Evolutionary conservation across 2,888 invertebrate species (phyloP).

Genomic region (Melanargia galathea): DNA sequence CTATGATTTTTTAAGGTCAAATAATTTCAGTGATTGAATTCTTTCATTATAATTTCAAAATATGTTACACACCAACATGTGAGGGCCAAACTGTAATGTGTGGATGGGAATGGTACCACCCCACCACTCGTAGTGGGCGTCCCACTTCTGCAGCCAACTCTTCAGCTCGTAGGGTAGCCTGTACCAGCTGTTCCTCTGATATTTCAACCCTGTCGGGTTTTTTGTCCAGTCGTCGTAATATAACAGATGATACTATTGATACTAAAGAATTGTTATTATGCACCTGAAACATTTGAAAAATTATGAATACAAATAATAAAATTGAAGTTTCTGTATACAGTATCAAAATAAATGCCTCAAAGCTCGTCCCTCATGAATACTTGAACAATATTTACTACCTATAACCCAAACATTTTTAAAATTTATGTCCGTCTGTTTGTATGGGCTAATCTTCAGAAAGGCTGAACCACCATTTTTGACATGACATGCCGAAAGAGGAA

Average conservation of each 20-base stretch:
- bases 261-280: conserved; percentile 83
- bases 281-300: conserved; percentile 72
- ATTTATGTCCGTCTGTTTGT: neutral
- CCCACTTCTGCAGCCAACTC: conserved; percentile 83
- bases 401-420: too few species aligned
- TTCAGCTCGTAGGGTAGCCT: conserved; percentile 86
- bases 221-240: conserved; percentile 89
- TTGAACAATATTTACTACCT: too few species aligned
- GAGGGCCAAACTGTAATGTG: conserved; percentile 95
- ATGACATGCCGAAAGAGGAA: too few species aligned
- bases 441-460: too few species aligned
- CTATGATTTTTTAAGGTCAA: too few species aligned
- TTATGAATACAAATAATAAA: neutral
- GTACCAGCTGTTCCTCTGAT: conserved; percentile 90
- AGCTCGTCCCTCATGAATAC: too few species aligned
- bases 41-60: neutral
- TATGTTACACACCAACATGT: conserved; percentile 86
- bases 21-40: too few species aligned
- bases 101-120: conserved; percentile 96
- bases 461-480: too few species aligned
- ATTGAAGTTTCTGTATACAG: too few species aligned
- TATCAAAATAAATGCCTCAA: too few species aligned
- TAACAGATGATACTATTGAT: conserved; percentile 88
- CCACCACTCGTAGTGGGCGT: conserved; percentile 88
- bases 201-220: conserved; percentile 93